phyloP scores from a whole-genome alignment of 1,140 invertebrate genomes.

The Drosophila kikkawai region DNA sequence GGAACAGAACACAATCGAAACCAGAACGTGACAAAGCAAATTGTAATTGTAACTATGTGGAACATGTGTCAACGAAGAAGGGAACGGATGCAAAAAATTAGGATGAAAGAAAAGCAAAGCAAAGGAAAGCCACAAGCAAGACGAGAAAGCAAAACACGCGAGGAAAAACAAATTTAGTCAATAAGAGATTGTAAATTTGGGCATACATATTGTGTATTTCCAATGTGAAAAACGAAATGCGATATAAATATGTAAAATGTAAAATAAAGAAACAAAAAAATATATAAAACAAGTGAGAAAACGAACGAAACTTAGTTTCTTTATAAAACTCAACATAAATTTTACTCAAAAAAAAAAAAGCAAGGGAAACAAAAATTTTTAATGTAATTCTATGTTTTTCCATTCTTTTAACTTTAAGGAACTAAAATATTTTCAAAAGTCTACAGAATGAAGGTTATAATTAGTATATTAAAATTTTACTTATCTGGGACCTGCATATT shows the following conservation, averaged over 20 bases:
- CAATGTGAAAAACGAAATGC: constrained; percentile 62
- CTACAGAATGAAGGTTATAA: background rate
- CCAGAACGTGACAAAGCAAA: constrained; percentile 67
- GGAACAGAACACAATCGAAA: constrained; percentile 51
- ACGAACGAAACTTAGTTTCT: background rate
- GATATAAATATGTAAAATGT: constrained; percentile 82
- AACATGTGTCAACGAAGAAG: constrained; percentile 55
- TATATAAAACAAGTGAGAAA: constrained; percentile 73
- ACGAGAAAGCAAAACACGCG: constrained; percentile 66
- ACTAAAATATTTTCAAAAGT: background rate
- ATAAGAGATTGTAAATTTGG: constrained; percentile 79
- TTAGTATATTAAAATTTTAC: no score
- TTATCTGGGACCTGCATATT: no score
- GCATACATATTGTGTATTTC: constrained; percentile 73
- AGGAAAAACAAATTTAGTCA: constrained; percentile 75
- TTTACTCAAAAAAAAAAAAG: background rate
- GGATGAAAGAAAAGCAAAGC: constrained; percentile 29
- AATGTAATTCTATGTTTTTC: background rate
- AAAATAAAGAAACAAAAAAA: constrained; percentile 83
- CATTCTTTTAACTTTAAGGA: background rate
- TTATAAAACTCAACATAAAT: no score
- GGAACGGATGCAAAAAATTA: constrained; percentile 17
- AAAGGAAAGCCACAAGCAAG: constrained; percentile 42
- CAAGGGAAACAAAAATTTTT: background rate
- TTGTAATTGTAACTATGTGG: constrained; percentile 63